A percentile compares a stretch with the other conserved stretches of the same genome.
Conservation (phyloP, 2,797 vertebrate species). For the Argentina silus region DNA sequence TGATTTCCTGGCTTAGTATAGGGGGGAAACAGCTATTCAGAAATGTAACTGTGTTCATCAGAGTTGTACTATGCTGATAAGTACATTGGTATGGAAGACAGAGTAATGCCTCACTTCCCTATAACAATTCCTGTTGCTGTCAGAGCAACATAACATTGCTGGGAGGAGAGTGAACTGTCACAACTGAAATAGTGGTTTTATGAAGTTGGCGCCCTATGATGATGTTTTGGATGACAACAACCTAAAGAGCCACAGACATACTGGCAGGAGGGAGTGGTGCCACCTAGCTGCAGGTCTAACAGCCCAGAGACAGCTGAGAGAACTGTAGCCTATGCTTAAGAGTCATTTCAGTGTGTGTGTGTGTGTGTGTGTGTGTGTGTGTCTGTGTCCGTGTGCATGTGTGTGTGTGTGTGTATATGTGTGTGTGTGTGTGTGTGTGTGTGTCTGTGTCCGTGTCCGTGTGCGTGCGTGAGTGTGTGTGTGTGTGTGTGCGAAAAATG, state of each 20-base stretch:
- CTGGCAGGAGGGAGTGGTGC: not conserved
- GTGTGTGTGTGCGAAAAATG: not conserved
- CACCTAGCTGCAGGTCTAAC: constrained; percentile 6
- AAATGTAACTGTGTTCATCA: too few relatives aligned
- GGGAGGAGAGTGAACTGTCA: too few relatives aligned
- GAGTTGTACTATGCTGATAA: too few relatives aligned
- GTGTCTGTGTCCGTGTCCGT: not conserved
- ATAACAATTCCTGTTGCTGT: too few relatives aligned
- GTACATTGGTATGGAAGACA: too few relatives aligned
- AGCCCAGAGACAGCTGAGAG: not conserved
- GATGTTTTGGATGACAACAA: too few relatives aligned
- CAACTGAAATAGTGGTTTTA: too few relatives aligned
- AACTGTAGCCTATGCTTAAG: not conserved
- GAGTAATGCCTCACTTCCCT: too few relatives aligned
- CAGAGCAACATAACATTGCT: not conserved
- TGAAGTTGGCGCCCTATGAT: too few relatives aligned
- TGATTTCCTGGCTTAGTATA: too few relatives aligned
- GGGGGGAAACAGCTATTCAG: too few relatives aligned
- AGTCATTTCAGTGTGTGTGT: not conserved
- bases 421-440: not conserved
- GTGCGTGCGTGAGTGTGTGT: constrained; percentile 22
- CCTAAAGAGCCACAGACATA: too few relatives aligned
- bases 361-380: not conserved
- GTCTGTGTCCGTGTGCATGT: constrained; percentile 13
- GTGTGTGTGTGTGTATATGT: not conserved